Evolutionary conservation across 2,888 invertebrate genomes (phyloP).

Genomic region (Apamea anceps): DNA sequence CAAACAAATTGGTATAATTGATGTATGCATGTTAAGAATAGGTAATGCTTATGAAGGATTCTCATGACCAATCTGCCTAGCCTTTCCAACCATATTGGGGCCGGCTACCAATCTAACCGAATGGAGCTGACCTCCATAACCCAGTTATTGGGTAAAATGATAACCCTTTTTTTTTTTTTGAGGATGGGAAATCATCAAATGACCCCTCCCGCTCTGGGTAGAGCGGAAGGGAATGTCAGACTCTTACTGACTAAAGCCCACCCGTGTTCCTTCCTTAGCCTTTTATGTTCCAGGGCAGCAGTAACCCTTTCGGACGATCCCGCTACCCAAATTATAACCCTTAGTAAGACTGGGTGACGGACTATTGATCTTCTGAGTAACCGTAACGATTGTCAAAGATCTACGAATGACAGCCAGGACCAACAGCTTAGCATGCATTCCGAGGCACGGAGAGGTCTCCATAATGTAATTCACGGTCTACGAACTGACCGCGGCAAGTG

Average conservation of each 20-base stretch:
- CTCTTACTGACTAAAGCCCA: too few relatives aligned
- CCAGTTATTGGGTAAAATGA: background rate
- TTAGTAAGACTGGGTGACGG: background rate
- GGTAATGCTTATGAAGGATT: background rate
- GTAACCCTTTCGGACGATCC: too few relatives aligned
- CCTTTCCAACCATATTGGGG: background rate
- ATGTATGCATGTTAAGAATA: background rate
- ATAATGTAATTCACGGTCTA: background rate
- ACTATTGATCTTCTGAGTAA: background rate
- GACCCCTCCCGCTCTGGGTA: too few relatives aligned
- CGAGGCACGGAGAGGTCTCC: background rate
- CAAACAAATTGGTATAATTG: slow-evolving; percentile 7
- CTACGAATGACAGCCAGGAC: background rate
- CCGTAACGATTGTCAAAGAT: background rate
- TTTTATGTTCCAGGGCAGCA: too few relatives aligned
- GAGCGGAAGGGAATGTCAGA: too few relatives aligned
- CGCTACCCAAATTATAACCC: background rate
- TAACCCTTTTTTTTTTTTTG: too few relatives aligned
- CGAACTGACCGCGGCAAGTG: background rate
- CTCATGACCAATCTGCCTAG: background rate
- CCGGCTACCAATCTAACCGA: background rate
- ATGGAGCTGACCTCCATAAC: background rate
- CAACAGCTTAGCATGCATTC: too few relatives aligned
- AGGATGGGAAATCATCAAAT: too few relatives aligned
- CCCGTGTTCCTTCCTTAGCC: too few relatives aligned